A percentile compares a stretch with the other conserved stretches of the same genome.
These are phyloP conservation scores for Adela reaumurella DNA, from an alignment of 2,888 invertebrate species.

Conservation along the genomic window DNA sequence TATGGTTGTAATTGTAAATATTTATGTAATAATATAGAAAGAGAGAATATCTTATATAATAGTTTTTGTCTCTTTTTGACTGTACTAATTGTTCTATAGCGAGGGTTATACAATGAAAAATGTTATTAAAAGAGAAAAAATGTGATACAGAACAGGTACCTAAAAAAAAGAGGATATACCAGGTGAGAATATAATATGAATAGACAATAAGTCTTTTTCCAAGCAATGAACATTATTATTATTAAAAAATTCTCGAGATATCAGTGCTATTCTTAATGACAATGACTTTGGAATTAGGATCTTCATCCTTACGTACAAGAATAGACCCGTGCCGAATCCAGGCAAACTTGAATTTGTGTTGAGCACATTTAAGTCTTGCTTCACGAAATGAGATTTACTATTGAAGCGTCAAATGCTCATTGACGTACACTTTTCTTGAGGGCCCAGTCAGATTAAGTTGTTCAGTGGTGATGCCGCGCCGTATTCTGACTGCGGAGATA, in stretches of 20 bases:
- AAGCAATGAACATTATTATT: no score
- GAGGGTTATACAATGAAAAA: no score
- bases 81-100: no score
- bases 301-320: neutral
- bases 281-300: neutral
- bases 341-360: neutral
- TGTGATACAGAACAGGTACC: no score
- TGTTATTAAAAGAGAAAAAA: no score
- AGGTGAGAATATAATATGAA: no score
- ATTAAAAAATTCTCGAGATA: neutral
- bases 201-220: no score
- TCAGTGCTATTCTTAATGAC: neutral
- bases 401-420: conserved; percentile 2
- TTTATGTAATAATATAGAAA: no score
- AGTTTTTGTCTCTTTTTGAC: no score
- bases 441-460: neutral
- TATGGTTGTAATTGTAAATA: no score
- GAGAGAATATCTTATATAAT: no score
- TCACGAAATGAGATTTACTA: neutral
- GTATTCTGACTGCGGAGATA: neutral
- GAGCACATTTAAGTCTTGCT: neutral
- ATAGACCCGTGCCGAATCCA: neutral
- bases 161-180: no score
- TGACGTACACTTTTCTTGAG: neutral
- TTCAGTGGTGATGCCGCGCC: neutral